Evolutionary conservation across 2,888 invertebrate genomes (phyloP).

Genomic region (Melanostoma mellinum): DNA sequence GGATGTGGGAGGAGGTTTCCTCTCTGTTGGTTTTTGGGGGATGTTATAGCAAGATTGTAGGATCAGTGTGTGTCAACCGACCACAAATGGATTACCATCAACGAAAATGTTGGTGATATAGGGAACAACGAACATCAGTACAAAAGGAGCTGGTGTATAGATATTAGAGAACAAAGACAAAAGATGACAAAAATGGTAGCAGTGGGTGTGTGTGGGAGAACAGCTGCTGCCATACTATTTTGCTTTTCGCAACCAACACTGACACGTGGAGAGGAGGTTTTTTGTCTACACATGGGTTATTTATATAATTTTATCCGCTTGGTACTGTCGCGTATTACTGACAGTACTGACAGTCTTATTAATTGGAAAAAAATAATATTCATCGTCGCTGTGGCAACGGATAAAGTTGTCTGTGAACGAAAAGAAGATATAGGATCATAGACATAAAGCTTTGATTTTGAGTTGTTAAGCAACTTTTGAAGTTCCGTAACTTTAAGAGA

Average conservation of each 20-base stretch:
- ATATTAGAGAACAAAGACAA: conserved; percentile 58
- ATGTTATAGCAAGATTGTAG: conserved; percentile 26
- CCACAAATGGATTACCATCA: conserved; percentile 72
- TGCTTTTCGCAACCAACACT: conserved; percentile 28
- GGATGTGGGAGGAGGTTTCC: conserved; percentile 18
- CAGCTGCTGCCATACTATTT: conserved; percentile 64
- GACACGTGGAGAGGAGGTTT: conserved; percentile 53
- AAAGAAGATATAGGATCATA: background rate
- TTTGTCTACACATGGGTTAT: conserved; percentile 63
- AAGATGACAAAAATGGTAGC: conserved; percentile 53
- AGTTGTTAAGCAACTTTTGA: too few relatives aligned
- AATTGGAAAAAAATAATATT: conserved; percentile 55
- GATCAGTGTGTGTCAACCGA: conserved; percentile 64
- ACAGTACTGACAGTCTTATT: conserved; percentile 45
- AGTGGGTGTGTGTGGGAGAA: conserved; percentile 43
- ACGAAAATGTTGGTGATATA: conserved; percentile 50
- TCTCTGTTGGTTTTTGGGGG: conserved; percentile 25
- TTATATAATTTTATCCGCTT: conserved; percentile 50
- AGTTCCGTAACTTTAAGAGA: too few relatives aligned
- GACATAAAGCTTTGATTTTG: too few relatives aligned
- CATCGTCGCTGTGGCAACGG: conserved; percentile 38
- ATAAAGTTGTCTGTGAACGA: background rate
- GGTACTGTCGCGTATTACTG: conserved; percentile 19
- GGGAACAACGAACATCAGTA: background rate
- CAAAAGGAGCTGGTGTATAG: conserved; percentile 31